These are phyloP conservation scores for Lutra lutra DNA, from an alignment of 2,797 vertebrate genomes.

Conservation along the genomic window DNA sequence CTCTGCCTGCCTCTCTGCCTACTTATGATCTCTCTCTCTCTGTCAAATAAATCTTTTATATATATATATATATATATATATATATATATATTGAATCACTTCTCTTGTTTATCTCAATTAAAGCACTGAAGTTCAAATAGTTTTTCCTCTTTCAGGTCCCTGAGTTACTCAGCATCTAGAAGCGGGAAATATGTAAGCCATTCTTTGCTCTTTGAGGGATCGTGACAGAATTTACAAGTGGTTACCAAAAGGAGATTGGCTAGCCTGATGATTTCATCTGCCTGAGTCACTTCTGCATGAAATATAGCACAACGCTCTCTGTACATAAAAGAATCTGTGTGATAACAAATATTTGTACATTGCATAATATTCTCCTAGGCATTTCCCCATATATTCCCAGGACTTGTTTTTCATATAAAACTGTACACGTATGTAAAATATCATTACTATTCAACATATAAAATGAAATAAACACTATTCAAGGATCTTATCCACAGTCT, in stretches of 20 bases:
- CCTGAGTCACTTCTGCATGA: not conserved
- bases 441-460: slow-evolving; percentile 40
- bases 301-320: not conserved
- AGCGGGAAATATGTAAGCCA: not conserved
- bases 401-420: slow-evolving; percentile 53
- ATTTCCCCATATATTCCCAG: slow-evolving; percentile 34
- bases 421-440: slow-evolving; percentile 48
- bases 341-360: slow-evolving; percentile 52
- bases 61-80: not conserved
- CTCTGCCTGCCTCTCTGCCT: no score
- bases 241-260: not conserved
- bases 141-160: not conserved
- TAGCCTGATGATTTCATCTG: slow-evolving; percentile 30
- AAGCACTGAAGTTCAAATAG: not conserved
- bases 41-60: no score
- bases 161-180: not conserved
- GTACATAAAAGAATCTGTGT: slow-evolving; percentile 6
- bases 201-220: not conserved
- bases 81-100: not conserved
- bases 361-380: slow-evolving; percentile 36
- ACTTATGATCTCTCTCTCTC: no score
- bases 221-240: slow-evolving; percentile 20
- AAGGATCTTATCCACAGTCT: slow-evolving; percentile 49
- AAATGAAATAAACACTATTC: slow-evolving; percentile 44
- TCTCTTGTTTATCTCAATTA: not conserved